A percentile compares a stretch with the other conserved stretches of the same genome.
Evolutionary conservation across 2,113 vertebrate genomes (phyloP).

Genomic region (Theristicus caerulescens): DNA sequence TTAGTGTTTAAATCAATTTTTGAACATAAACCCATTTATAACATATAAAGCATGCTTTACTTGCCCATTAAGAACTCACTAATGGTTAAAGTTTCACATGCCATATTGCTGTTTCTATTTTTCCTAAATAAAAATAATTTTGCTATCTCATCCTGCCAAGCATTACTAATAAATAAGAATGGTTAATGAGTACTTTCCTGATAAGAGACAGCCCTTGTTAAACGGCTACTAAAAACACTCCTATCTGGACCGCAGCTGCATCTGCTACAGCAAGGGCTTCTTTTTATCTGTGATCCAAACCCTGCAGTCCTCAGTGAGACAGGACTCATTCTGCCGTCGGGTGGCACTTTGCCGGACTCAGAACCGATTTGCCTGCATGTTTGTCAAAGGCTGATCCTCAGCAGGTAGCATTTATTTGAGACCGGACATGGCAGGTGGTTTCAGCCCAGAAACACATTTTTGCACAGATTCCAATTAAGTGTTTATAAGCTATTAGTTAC

Average conservation of each 20-base stretch:
- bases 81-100: not conserved
- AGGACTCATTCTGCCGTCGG: not conserved
- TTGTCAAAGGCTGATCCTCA: conserved; percentile 34
- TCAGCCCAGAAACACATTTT: conserved; percentile 49
- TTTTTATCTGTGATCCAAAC: conserved; percentile 40
- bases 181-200: not conserved
- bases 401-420: conserved; percentile 54
- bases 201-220: not conserved
- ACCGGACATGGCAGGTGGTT: conserved; percentile 46
- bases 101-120: not conserved
- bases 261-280: not conserved
- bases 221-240: not conserved
- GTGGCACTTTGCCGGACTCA: not conserved
- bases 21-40: not conserved
- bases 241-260: not conserved
- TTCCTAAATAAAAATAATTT: not conserved
- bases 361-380: not conserved
- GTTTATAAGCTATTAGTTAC: conserved; percentile 63
- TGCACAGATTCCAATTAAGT: conserved; percentile 58
- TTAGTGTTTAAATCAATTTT: not conserved
- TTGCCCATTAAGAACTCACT: not conserved
- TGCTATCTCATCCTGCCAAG: not conserved
- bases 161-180: not conserved
- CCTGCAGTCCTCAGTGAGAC: not conserved
- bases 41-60: not conserved